phyloP scores from a whole-genome alignment of 35 echinoderm and acorn worm species.

The Holothuria glaberrima region DNA sequence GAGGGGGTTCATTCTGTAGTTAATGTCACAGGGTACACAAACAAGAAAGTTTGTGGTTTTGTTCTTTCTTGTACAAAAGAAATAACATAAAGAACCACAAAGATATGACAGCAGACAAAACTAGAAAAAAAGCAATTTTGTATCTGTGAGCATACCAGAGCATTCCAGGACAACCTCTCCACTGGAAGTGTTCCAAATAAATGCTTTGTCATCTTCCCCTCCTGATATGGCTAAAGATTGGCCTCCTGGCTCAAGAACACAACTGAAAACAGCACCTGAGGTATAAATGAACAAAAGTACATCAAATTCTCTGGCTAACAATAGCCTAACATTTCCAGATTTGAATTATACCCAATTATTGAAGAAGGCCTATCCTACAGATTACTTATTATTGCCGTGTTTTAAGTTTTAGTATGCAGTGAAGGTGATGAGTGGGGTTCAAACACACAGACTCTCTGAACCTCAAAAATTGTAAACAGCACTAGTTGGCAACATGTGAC shows the following conservation, averaged over 20 bases:
- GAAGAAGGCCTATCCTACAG: too few species aligned
- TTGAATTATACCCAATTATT: too few species aligned
- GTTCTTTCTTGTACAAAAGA: background rate
- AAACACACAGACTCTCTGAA: too few species aligned
- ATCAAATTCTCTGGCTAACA: too few species aligned
- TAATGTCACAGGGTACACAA: background rate
- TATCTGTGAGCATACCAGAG: slow-evolving; percentile 60
- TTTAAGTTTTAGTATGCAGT: too few species aligned
- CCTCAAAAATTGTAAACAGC: too few species aligned
- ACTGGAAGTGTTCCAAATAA: slow-evolving; percentile 79
- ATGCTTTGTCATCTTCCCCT: slow-evolving; percentile 94
- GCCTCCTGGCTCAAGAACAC: slow-evolving; percentile 80
- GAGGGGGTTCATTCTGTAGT: background rate
- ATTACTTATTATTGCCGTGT: too few species aligned
- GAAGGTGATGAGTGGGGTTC: too few species aligned
- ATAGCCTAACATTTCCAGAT: too few species aligned
- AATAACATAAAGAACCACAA: background rate
- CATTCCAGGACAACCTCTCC: slow-evolving; percentile 80
- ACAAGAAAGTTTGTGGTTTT: background rate
- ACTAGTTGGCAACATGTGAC: too few species aligned
- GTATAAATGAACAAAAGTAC: background rate
- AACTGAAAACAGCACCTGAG: slow-evolving; percentile 89
- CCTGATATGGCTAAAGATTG: slow-evolving; percentile 78
- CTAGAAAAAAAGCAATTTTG: background rate
- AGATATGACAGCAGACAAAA: too few species aligned